Conservation (phyloP, 2,888 invertebrate species). For the Zhuqinia jingwanae region DNA sequence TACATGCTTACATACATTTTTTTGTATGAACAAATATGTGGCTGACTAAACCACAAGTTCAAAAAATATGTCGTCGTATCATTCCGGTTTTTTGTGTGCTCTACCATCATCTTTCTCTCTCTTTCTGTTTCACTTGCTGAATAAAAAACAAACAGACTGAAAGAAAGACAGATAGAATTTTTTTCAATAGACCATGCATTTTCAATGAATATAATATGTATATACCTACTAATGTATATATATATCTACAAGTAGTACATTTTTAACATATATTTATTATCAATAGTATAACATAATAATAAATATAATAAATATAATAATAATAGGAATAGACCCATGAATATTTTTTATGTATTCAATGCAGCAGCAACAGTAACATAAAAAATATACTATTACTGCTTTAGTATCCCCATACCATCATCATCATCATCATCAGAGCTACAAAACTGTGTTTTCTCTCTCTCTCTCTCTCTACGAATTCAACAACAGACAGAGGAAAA, state of each 20-base stretch:
- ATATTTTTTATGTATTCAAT: neutral
- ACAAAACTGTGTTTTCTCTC: constrained; percentile 25
- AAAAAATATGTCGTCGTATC: constrained; percentile 9
- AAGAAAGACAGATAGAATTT: constrained; percentile 8
- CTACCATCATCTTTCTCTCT: neutral
- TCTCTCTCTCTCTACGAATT: constrained; percentile 9
- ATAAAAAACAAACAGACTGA: constrained; percentile 26
- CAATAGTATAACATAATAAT: no score
- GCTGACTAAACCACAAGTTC: no score
- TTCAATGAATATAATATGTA: no score
- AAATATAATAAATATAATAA: no score
- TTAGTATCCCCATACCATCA: neutral
- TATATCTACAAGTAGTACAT: no score
- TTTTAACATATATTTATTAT: no score
- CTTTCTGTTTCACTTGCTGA: constrained; percentile 12
- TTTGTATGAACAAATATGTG: no score
- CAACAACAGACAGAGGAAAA: neutral
- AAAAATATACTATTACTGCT: no score
- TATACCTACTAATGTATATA: no score
- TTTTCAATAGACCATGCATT: constrained; percentile 22
- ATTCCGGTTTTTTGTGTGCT: neutral
- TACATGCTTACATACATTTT: no score
- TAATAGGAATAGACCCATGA: no score
- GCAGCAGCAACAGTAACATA: no score
- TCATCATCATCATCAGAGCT: constrained; percentile 14